These are phyloP conservation scores for Thecocarcelia acutangulata DNA, from an alignment of 2,888 invertebrate species.

Conservation along the genomic window DNA sequence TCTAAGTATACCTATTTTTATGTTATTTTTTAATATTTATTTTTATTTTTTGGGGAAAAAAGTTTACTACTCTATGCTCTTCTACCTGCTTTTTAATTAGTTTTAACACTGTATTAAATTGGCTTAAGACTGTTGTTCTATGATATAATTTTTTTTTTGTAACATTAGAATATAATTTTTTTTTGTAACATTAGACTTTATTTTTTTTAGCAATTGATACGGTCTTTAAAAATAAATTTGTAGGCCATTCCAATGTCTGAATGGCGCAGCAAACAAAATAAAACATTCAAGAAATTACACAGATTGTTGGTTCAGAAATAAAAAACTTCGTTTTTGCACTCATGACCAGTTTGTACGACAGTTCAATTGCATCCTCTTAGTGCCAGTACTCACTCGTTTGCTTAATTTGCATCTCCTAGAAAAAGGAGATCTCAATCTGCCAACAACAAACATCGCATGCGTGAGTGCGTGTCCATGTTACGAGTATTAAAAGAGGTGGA, in stretches of 20 bases:
- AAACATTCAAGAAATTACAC: background rate
- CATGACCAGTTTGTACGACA: slow-evolving; percentile 6
- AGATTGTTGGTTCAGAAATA: background rate
- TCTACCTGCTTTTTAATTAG: background rate
- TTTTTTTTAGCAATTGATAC: slow-evolving; percentile 32
- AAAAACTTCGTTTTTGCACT: background rate
- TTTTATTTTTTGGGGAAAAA: too few species aligned
- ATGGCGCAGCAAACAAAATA: background rate
- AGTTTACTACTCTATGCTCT: too few species aligned
- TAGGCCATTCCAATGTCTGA: slow-evolving; percentile 19
- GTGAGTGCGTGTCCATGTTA: slow-evolving; percentile 67
- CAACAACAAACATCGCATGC: slow-evolving; percentile 43
- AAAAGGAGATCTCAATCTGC: slow-evolving; percentile 36
- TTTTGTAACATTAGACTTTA: slow-evolving; percentile 14
- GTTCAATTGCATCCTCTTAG: slow-evolving; percentile 15
- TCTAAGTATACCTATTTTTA: too few species aligned
- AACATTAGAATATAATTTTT: background rate
- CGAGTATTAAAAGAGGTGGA: slow-evolving; percentile 58
- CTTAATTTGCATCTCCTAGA: slow-evolving; percentile 57
- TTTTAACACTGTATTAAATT: too few species aligned
- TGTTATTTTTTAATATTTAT: too few species aligned
- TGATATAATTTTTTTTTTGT: background rate
- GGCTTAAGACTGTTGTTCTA: background rate
- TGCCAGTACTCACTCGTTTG: background rate
- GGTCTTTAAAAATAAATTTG: slow-evolving; percentile 37